Evolutionary conservation across 2,888 invertebrate genomes (phyloP).

Genomic region (Aquatica leii): DNA sequence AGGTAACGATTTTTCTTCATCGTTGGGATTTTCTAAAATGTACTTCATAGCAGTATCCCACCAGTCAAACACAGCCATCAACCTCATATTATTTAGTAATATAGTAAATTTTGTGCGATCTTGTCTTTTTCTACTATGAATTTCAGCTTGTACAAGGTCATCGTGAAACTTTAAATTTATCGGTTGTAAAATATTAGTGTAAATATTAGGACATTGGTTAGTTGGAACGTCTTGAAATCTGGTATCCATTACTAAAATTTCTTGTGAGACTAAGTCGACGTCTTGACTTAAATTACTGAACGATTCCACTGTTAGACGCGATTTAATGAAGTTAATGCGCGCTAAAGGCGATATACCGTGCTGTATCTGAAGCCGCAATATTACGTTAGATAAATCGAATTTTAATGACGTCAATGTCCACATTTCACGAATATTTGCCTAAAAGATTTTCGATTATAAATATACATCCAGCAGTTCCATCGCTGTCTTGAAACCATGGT

Average conservation of each 20-base stretch:
- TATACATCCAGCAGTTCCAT: too few species aligned
- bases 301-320: conserved; percentile 83
- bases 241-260: conserved; percentile 83
- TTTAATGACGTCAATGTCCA: conserved; percentile 84
- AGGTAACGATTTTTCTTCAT: conserved; percentile 38
- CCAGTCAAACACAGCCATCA: conserved; percentile 95
- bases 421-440: conserved; percentile 61
- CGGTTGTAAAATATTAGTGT: conserved; percentile 87
- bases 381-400: conserved; percentile 87
- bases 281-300: conserved; percentile 91
- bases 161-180: conserved; percentile 48
- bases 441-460: conserved; percentile 29
- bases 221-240: conserved; percentile 72
- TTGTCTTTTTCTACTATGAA: conserved; percentile 67
- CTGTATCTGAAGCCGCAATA: conserved; percentile 72
- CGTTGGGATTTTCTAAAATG: conserved; percentile 64
- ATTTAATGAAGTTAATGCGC: conserved; percentile 91
- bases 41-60: conserved; percentile 86
- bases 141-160: conserved; percentile 57
- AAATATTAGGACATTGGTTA: conserved; percentile 83
- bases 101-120: conserved; percentile 84
- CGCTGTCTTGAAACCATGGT: too few species aligned
- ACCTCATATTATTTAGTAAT: conserved; percentile 90
- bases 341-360: conserved; percentile 72
- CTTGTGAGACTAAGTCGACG: conserved; percentile 91